Percentiles rank a stretch among this genome's conserved stretches.
Evolutionary conservation across 2,888 invertebrate genomes (phyloP).

Genomic region (Buathra laborator): DNA sequence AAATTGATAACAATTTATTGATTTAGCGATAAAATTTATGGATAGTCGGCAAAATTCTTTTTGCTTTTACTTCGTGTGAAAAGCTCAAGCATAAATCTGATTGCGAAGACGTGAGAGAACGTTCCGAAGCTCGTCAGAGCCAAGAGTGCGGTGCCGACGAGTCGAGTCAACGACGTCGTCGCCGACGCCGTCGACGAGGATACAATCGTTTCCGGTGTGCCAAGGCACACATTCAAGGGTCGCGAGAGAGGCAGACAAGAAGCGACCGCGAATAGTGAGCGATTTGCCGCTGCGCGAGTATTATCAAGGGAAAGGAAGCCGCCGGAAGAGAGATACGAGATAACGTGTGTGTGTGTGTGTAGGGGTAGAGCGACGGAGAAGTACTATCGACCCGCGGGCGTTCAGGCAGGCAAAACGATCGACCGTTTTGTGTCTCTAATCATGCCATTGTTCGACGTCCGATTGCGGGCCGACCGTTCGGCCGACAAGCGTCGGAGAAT

Average conservation of each 20-base stretch:
- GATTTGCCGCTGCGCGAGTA: slow-evolving; percentile 25
- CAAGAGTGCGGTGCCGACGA: slow-evolving; percentile 57
- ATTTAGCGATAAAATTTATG: too few relatives aligned
- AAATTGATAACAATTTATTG: too few relatives aligned
- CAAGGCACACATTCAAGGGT: slow-evolving; percentile 20
- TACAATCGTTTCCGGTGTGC: slow-evolving; percentile 76
- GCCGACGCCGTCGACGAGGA: slow-evolving; percentile 34
- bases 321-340: slow-evolving; percentile 17
- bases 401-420: slow-evolving; percentile 64
- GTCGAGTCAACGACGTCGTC: slow-evolving; percentile 56
- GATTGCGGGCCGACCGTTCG: slow-evolving; percentile 72
- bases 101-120: slow-evolving; percentile 73
- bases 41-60: neutral
- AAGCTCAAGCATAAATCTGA: slow-evolving; percentile 75
- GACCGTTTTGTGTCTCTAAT: slow-evolving; percentile 79
- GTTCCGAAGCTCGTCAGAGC: slow-evolving; percentile 68
- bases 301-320: slow-evolving; percentile 44
- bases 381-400: slow-evolving; percentile 49
- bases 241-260: slow-evolving; percentile 18
- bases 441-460: slow-evolving; percentile 79
- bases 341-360: neutral
- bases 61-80: neutral
- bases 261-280: slow-evolving; percentile 24
- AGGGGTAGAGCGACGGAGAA: slow-evolving; percentile 11
- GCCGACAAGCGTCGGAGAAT: slow-evolving; percentile 44